Evolutionary conservation across 2,888 invertebrate genomes (phyloP).

Genomic region (Eristalinus sepulchralis): DNA sequence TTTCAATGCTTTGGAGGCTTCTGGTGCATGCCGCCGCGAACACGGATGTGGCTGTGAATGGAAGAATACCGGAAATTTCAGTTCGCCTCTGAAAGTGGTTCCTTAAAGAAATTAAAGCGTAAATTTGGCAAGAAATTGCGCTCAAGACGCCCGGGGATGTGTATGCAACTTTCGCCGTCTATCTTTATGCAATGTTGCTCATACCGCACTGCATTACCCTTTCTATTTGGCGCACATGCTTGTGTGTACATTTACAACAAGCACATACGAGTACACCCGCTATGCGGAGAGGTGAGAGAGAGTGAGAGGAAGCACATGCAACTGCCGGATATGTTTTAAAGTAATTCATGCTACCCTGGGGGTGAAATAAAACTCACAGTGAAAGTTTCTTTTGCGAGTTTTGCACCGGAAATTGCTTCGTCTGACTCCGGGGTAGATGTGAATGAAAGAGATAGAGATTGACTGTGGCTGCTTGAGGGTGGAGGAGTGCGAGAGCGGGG

Average conservation of each 20-base stretch:
- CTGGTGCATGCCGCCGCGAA: neutral
- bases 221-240: neutral
- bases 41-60: neutral
- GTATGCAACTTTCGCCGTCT: slow-evolving; percentile 61
- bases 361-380: slow-evolving; percentile 67
- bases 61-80: slow-evolving; percentile 54
- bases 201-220: neutral
- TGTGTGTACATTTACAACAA: slow-evolving; percentile 55
- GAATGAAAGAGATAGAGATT: neutral
- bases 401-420: slow-evolving; percentile 71
- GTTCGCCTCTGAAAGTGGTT: slow-evolving; percentile 43
- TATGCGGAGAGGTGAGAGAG: neutral
- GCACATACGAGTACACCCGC: neutral
- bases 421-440: slow-evolving; percentile 53
- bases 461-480: neutral
- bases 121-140: slow-evolving; percentile 60
- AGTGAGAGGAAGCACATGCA: slow-evolving; percentile 47
- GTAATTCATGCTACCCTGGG: slow-evolving; percentile 71
- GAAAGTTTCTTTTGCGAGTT: slow-evolving; percentile 71
- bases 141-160: slow-evolving; percentile 48
- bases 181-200: slow-evolving; percentile 50
- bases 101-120: slow-evolving; percentile 63
- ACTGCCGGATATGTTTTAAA: slow-evolving; percentile 71
- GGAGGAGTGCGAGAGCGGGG: neutral
- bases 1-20: neutral